These are phyloP conservation scores for Aspidiotus destructor DNA, from an alignment of 2,888 invertebrate genomes.

Conservation along the genomic window DNA sequence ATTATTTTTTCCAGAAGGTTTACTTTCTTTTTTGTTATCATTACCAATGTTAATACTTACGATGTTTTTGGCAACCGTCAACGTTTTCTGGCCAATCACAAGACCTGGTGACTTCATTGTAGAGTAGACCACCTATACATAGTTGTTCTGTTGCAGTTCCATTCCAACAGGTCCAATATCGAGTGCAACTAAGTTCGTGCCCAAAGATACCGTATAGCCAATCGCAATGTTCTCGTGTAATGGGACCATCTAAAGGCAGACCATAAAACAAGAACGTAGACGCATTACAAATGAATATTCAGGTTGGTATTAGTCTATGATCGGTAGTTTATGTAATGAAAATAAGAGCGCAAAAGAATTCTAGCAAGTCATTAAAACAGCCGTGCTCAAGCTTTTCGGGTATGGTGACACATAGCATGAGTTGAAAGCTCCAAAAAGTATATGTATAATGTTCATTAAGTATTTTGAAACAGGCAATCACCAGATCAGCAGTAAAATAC, in stretches of 20 bases:
- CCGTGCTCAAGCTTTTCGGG: no score
- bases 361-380: no score
- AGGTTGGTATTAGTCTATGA: no score
- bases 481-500: neutral
- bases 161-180: conserved; percentile 93
- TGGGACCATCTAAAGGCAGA: conserved; percentile 58
- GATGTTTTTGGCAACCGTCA: conserved; percentile 86
- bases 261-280: neutral
- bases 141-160: conserved; percentile 85
- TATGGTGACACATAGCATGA: no score
- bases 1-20: no score
- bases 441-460: no score
- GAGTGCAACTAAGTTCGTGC: conserved; percentile 84
- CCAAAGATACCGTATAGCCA: conserved; percentile 91
- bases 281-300: no score
- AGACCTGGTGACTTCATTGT: conserved; percentile 81
- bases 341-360: no score
- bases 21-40: neutral
- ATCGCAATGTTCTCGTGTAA: conserved; percentile 76
- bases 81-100: conserved; percentile 93
- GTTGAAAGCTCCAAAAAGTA: no score
- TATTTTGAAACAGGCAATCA: neutral
- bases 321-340: no score
- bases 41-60: conserved; percentile 51
- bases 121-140: conserved; percentile 80